Conservation (phyloP, 2,113 vertebrate genomes). For the Montifringilla adamsi region DNA sequence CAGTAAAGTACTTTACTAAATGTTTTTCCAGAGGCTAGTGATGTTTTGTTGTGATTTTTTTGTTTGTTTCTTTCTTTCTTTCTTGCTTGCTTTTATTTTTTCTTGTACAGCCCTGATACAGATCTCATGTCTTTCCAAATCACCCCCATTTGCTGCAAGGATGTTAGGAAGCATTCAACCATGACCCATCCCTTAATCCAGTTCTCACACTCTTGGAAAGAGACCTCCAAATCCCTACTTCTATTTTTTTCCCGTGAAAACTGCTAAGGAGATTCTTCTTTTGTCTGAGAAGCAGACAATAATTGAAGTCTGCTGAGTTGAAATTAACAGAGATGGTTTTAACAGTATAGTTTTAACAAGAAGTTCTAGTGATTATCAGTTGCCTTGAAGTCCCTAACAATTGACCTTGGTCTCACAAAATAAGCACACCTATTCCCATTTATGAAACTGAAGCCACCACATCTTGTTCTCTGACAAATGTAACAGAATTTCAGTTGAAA, state of each 20-base stretch:
- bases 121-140: background rate
- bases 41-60: background rate
- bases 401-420: background rate
- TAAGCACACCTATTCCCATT: background rate
- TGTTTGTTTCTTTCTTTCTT: background rate
- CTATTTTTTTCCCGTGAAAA: background rate
- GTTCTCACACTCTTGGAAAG: background rate
- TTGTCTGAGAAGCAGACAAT: background rate
- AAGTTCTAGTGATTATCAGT: background rate
- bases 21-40: background rate
- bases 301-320: background rate
- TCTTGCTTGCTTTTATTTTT: background rate
- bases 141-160: background rate
- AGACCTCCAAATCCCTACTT: background rate
- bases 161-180: background rate
- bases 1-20: background rate
- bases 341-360: background rate
- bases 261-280: background rate
- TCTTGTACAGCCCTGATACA: background rate
- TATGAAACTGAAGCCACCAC: background rate
- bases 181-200: background rate
- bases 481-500: background rate
- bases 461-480: background rate
- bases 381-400: background rate
- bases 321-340: background rate